Conservation (phyloP, 2,113 vertebrate genomes). For the Felis catus region F.catus_Fca126_mat1.0 CM031417.1:11857001-11857500, state of each 20-base stretch:
- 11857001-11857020: conserved; percentile 8
- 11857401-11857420: background rate
- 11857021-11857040: background rate
- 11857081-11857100: background rate
- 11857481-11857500: background rate
- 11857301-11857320: background rate
- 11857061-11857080: background rate
- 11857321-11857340: background rate
- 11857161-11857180: background rate
- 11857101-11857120: background rate
- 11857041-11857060: background rate
- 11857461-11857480: background rate
- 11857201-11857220: background rate
- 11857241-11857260: conserved; percentile 9
- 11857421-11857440: background rate
- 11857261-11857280: background rate
- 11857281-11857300: conserved; percentile 17
- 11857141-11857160: conserved; percentile 16
- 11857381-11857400: conserved; percentile 9
- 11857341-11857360: conserved; percentile 50
- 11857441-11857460: background rate
- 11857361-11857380: background rate
- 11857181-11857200: conserved; percentile 23
- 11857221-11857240: conserved; percentile 14
- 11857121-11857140: background rate